Base-by-base conservation (phyloP, 2,888 invertebrate species). In the Drepanosiphum platanoidis region DNA sequence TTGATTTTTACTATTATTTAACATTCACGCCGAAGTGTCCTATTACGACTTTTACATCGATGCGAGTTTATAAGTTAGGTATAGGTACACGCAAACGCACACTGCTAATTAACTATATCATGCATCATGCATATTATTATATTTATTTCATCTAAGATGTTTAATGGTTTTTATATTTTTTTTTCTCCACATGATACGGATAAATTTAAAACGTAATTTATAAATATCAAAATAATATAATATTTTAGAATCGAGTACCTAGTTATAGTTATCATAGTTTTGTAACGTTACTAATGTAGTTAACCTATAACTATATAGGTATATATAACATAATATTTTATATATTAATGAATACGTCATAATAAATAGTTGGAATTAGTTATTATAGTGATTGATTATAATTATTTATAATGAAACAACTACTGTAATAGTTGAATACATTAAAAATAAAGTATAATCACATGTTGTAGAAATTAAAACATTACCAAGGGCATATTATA, bases 401-500 rank as follows among this genome's bases (percentile, higher is more conserved):
- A 66, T 78, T 78, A 32, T 42, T 42, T 30, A 42, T 66, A 78
- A 42, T 66, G 42, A 66, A 66, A 66, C 39, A 78, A 78, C 78
- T 66, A 64, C 42, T n/a, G 30, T 77, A 64, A 77, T 61, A 36
- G 61, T 78, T 39, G 30, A 78, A 64, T 78, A 64, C 64, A 64
- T 64, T 64, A 78, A 78, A 39, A 61, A 68, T 30, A 78, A 64
- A 36, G 7, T 22, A 36, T 78, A 78, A 78, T 78, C 39, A 78
- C 30, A 78, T 32, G 32, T 78, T 78, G 32, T 66, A 30, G 42
- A 64, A 66, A 78, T 64, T 64, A 64, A 77, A 75, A 34, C 42
- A 42, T 58, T 36, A 39, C 13, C 78, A 78, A 78, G 78, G 78
- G 34, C 78, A 78, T 42, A 30, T 64, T n/a, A n/a, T n/a, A n/a